phyloP scores from a whole-genome alignment of 2,888 invertebrate species.

The Diaphora mendica region DNA sequence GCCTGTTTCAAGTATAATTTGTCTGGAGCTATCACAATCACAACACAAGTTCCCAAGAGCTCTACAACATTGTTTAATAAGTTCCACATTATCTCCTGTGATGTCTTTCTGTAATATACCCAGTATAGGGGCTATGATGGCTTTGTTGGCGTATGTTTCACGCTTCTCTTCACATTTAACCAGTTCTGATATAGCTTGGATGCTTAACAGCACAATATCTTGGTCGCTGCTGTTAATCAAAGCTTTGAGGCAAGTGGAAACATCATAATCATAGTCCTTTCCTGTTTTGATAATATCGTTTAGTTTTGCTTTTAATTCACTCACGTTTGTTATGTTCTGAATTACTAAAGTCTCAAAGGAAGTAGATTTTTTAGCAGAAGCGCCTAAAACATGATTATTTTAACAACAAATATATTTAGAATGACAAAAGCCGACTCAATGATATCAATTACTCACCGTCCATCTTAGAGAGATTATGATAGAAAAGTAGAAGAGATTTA shows the following conservation, averaged over 20 bases:
- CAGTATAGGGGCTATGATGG: slow-evolving; percentile 87
- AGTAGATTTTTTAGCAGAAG: slow-evolving; percentile 74
- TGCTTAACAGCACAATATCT: slow-evolving; percentile 85
- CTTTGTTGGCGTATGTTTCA: slow-evolving; percentile 88
- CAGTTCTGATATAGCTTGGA: slow-evolving; percentile 93
- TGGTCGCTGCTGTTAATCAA: slow-evolving; percentile 77
- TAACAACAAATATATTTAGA: slow-evolving; percentile 24
- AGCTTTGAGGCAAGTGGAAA: slow-evolving; percentile 75
- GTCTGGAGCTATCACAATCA: slow-evolving; percentile 91
- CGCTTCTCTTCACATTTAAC: slow-evolving; percentile 92
- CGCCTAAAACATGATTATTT: slow-evolving; percentile 58
- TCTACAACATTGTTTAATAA: slow-evolving; percentile 91
- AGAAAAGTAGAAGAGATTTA: slow-evolving; percentile 22
- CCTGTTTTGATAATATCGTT: slow-evolving; percentile 78
- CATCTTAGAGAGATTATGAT: slow-evolving; percentile 49
- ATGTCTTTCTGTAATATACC: slow-evolving; percentile 78
- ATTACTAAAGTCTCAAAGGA: slow-evolving; percentile 77
- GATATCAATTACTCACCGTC: slow-evolving; percentile 55
- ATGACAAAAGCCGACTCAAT: slow-evolving; percentile 24
- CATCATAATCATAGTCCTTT: slow-evolving; percentile 79
- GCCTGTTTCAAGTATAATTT: slow-evolving; percentile 77
- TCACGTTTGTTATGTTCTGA: slow-evolving; percentile 73
- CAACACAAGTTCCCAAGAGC: slow-evolving; percentile 96
- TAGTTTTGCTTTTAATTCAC: slow-evolving; percentile 79
- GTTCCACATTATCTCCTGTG: slow-evolving; percentile 76